Conservation (phyloP, 2,888 invertebrate genomes). For the Dimorphilus gyrociliatus region DNA sequence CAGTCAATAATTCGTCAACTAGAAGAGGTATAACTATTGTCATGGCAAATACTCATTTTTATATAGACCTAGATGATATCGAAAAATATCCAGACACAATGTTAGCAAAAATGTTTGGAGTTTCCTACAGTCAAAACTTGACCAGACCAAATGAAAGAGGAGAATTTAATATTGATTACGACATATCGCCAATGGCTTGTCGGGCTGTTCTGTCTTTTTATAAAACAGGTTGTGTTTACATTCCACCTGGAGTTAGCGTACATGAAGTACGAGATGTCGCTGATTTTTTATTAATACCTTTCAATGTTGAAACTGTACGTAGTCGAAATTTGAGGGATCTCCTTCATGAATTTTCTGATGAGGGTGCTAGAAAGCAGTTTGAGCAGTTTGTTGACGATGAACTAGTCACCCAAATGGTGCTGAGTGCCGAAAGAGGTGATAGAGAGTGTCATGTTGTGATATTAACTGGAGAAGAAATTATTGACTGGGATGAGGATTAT, state of each 20-base stretch:
- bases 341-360: constrained; percentile 92
- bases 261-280: constrained; percentile 94
- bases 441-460: constrained; percentile 94
- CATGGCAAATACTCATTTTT: too few relatives aligned
- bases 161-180: constrained; percentile 91
- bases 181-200: too few relatives aligned
- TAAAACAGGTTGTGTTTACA: constrained; percentile 71
- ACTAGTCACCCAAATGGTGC: constrained; percentile 89
- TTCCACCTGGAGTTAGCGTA: constrained; percentile 86
- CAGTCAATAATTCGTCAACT: too few relatives aligned
- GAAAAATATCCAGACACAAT: too few relatives aligned
- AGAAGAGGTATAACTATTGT: too few relatives aligned
- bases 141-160: constrained; percentile 87
- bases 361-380: constrained; percentile 94
- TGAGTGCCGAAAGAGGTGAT: constrained; percentile 60
- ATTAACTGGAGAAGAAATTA: constrained; percentile 78
- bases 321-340: constrained; percentile 90
- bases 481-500: constrained; percentile 97
- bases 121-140: constrained; percentile 59
- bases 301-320: constrained; percentile 66
- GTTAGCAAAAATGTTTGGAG: constrained; percentile 96
- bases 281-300: constrained; percentile 92
- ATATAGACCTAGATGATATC: too few relatives aligned
- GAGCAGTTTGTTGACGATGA: constrained; percentile 86
- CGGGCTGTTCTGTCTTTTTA: too few relatives aligned